Evolutionary conservation across 2,888 invertebrate genomes (phyloP).

Genomic region (Caprella mutica): DNA sequence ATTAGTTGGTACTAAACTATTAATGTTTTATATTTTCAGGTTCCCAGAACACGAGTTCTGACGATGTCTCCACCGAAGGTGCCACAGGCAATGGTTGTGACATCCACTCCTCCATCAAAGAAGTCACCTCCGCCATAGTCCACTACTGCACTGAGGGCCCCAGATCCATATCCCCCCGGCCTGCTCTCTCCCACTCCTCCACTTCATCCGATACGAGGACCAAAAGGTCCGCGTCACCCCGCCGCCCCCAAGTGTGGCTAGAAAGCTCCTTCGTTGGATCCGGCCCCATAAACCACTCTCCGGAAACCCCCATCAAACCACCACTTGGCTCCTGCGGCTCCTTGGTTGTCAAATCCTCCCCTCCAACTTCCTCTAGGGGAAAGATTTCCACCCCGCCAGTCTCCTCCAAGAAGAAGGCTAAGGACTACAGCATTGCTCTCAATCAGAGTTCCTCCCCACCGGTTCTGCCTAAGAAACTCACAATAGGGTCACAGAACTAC

Average conservation of each 20-base stretch:
- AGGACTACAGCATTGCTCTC: no score
- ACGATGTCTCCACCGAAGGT: slow-evolving; percentile 39
- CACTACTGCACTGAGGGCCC: slow-evolving; percentile 58
- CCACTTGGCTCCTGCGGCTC: slow-evolving; percentile 7
- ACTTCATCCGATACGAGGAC: slow-evolving; percentile 42
- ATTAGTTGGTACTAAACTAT: no score
- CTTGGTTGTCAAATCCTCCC: background rate
- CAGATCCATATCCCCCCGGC: slow-evolving; percentile 4
- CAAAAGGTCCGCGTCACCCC: slow-evolving; percentile 27
- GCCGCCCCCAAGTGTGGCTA: slow-evolving; percentile 72
- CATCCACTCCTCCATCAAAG: slow-evolving; percentile 76
- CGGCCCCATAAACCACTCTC: slow-evolving; percentile 64
- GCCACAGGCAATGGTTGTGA: slow-evolving; percentile 43
- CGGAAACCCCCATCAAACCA: slow-evolving; percentile 42
- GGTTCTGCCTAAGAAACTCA: no score
- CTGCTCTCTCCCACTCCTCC: slow-evolving; percentile 37
- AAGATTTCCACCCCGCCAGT: background rate
- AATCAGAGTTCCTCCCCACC: no score
- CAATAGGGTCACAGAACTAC: no score
- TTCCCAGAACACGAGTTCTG: slow-evolving; percentile 35
- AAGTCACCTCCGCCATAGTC: slow-evolving; percentile 83
- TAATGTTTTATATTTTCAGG: slow-evolving; percentile 40
- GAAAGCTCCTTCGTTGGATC: slow-evolving; percentile 84
- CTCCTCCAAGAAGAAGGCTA: no score
- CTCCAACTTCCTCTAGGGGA: background rate